phyloP scores from a whole-genome alignment of 2,113 vertebrate genomes.

The Nothoprocta perdicaria region DNA sequence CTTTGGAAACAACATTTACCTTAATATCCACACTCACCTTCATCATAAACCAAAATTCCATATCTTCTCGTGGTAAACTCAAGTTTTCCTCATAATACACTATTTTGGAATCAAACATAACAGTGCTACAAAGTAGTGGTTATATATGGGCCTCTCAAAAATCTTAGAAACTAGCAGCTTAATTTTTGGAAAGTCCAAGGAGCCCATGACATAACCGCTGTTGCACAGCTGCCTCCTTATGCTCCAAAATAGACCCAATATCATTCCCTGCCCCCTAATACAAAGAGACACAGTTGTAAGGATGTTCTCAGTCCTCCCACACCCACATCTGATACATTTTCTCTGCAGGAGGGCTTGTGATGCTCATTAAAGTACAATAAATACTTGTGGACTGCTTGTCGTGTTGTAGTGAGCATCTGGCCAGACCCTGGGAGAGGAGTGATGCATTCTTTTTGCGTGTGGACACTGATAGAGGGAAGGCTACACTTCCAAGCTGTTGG shows the following conservation, averaged over 20 bases:
- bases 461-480: rapidly evolving
- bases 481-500: background rate
- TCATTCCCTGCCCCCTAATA: background rate
- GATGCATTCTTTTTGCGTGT: background rate
- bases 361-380: background rate
- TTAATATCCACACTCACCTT: background rate
- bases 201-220: rapidly evolving
- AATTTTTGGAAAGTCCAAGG: background rate
- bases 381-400: background rate
- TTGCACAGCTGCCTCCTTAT: background rate
- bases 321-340: rapidly evolving
- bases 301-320: background rate
- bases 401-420: background rate
- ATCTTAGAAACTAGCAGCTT: background rate
- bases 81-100: background rate
- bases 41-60: rapidly evolving
- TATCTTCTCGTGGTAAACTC: background rate
- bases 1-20: background rate
- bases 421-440: background rate
- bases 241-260: background rate
- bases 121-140: background rate
- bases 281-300: rapidly evolving
- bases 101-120: background rate
- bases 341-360: background rate
- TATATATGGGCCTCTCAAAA: background rate